Evolutionary conservation across 2,797 vertebrate species (phyloP).

Genomic region (Lepus townsendii): DNA sequence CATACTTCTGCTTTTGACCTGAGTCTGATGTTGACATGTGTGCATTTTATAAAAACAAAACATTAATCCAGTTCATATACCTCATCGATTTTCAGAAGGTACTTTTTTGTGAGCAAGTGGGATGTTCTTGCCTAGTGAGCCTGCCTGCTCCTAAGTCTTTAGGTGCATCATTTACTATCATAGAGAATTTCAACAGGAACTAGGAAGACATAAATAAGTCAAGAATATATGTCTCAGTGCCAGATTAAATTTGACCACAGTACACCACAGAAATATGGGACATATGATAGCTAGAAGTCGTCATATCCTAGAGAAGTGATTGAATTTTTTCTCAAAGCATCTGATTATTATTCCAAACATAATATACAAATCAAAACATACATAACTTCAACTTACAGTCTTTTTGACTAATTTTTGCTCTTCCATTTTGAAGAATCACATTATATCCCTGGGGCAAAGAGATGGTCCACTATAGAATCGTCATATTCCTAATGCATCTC

Average conservation of each 20-base stretch:
- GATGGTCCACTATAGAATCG: fast-evolving
- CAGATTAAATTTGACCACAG: not conserved
- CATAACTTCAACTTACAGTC: not conserved
- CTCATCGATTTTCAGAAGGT: not conserved
- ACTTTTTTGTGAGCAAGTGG: too few relatives aligned
- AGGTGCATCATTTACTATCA: not conserved
- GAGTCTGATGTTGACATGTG: not conserved
- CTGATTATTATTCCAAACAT: not conserved
- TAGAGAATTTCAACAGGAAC: not conserved
- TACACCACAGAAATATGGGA: fast-evolving
- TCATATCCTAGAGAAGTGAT: not conserved
- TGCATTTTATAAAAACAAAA: not conserved
- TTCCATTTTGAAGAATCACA: not conserved
- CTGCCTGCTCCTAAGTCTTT: not conserved
- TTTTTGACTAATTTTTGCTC: not conserved
- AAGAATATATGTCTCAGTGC: not conserved
- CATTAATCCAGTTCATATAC: not conserved
- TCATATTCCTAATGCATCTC: fast-evolving
- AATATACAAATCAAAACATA: not conserved
- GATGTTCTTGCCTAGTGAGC: not conserved
- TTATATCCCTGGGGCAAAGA: not conserved
- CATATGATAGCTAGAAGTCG: too few relatives aligned
- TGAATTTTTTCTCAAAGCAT: not conserved
- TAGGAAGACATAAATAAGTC: not conserved
- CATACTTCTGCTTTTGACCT: not conserved